Base-by-base conservation (phyloP, 2,113 vertebrate species). In the Psilopogon haemacephalus region DNA sequence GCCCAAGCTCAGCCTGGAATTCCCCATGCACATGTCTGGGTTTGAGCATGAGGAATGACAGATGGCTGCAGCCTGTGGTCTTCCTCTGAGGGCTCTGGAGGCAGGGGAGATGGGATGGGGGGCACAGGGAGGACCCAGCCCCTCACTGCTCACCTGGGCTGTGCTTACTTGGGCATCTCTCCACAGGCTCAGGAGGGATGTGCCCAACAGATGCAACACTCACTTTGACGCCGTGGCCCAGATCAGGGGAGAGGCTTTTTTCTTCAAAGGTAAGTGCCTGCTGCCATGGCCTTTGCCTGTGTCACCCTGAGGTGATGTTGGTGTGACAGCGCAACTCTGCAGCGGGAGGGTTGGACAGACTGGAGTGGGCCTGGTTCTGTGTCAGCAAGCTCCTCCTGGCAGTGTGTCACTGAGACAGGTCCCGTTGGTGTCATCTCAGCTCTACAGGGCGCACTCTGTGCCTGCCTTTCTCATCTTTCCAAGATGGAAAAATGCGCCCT, bases 201-300 rank as follows among this genome's bases (percentile, higher is more conserved):
- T 97, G 56, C 99, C 99, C 6, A 98, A 99, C 97, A 97, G 99
- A 94, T 99, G 99, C 92, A 98, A 93, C 79, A 97, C 98, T 4
- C 97, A 98, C 93, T 99, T 99, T 1, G 99, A 99, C 2, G 99
- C 99, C 0, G 99, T 99, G 95, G 99, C 99, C 70, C 99, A 99
- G 97, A 99, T 99, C 96, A 98, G 99, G 12, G 99, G 99, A 12
- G 99, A 99, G 95, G 99, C 99, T 46, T 99, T 99, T 97, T 99
- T 99, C 95, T 99, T 99, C 94, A 99, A 99, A 99, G 99, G 99
- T 99, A 97, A 93, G 78, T 0, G 0, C 17, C 6, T 0, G 1
- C 35, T 33, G 17, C 67, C 3, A 1, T 1, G 3, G 6, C 24
- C 38, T 38, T 35, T 19, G 52, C 9, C 3, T 7, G 2, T 1